These are phyloP conservation scores for Poecilus cupreus DNA, from an alignment of 2,888 invertebrate genomes.

Conservation along the genomic window DNA sequence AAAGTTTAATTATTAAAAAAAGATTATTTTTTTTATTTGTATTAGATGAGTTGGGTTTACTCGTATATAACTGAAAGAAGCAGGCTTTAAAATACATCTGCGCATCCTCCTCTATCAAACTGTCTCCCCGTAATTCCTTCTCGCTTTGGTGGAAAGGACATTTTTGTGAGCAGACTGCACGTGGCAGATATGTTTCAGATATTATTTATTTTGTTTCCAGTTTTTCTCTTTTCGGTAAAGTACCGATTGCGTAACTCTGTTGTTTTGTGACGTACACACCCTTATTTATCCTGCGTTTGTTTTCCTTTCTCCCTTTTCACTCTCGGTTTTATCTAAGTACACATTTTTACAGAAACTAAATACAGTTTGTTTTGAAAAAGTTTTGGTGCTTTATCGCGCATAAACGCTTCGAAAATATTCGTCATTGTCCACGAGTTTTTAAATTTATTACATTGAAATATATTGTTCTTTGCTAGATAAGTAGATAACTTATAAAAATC, in stretches of 20 bases:
- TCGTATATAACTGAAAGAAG: no score
- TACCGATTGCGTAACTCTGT: constrained; percentile 31
- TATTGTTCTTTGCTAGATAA: no score
- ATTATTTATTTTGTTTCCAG: constrained; percentile 48
- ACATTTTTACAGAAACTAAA: constrained; percentile 29
- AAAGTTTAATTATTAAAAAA: no score
- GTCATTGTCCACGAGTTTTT: not conserved
- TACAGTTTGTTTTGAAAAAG: not conserved
- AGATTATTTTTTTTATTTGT: no score
- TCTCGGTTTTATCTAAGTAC: constrained; percentile 36
- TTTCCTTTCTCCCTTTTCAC: constrained; percentile 32
- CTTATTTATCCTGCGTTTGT: constrained; percentile 39
- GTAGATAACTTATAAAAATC: no score
- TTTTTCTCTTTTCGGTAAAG: constrained; percentile 30
- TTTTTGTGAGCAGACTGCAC: constrained; percentile 18
- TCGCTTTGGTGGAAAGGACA: not conserved
- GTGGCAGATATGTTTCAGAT: constrained; percentile 52
- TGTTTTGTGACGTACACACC: constrained; percentile 35
- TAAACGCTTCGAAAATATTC: constrained; percentile 12
- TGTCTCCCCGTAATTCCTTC: not conserved
- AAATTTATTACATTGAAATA: not conserved
- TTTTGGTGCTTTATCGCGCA: constrained; percentile 4
- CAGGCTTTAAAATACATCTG: not conserved
- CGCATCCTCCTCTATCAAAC: not conserved
- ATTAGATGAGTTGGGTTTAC: no score